phyloP scores from a whole-genome alignment of 1,140 invertebrate genomes.

The Ooceraea biroi region DNA sequence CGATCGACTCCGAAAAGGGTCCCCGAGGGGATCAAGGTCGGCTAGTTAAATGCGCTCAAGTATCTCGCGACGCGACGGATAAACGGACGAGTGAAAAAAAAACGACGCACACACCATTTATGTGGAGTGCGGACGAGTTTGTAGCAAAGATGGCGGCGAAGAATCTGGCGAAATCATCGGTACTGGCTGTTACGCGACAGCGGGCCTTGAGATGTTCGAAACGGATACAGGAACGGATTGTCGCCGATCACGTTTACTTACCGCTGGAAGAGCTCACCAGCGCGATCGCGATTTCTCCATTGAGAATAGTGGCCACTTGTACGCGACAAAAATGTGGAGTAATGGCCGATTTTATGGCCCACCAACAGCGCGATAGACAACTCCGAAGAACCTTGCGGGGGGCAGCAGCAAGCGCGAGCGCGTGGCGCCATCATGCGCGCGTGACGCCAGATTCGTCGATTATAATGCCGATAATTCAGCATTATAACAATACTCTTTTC shows the following conservation, averaged over 20 bases:
- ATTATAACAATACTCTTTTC: no score
- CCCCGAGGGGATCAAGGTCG: slow-evolving; percentile 9
- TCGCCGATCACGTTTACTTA: slow-evolving; percentile 10
- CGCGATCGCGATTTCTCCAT: slow-evolving; percentile 54
- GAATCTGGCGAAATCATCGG: slow-evolving; percentile 73
- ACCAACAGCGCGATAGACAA: slow-evolving; percentile 75
- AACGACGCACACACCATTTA: slow-evolving; percentile 7
- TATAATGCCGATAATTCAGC: not conserved
- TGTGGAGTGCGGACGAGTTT: slow-evolving; percentile 58
- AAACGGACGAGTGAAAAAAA: not conserved
- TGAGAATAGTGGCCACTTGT: slow-evolving; percentile 30
- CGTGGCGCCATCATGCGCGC: slow-evolving; percentile 76
- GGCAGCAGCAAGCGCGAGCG: slow-evolving; percentile 48
- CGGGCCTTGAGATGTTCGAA: not conserved
- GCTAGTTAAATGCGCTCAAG: not conserved
- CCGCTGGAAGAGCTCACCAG: slow-evolving; percentile 8
- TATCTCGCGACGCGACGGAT: slow-evolving; percentile 13
- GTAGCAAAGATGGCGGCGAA: slow-evolving; percentile 81
- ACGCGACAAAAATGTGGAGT: slow-evolving; percentile 74
- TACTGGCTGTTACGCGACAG: not conserved
- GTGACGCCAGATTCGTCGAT: not conserved
- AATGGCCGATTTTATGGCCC: slow-evolving; percentile 79
- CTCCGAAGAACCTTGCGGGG: slow-evolving; percentile 59
- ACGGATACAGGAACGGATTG: no score
- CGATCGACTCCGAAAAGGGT: not conserved